Conservation (phyloP, 1,140 invertebrate species). For the Pseudomyrmex cubaensis region DNA sequence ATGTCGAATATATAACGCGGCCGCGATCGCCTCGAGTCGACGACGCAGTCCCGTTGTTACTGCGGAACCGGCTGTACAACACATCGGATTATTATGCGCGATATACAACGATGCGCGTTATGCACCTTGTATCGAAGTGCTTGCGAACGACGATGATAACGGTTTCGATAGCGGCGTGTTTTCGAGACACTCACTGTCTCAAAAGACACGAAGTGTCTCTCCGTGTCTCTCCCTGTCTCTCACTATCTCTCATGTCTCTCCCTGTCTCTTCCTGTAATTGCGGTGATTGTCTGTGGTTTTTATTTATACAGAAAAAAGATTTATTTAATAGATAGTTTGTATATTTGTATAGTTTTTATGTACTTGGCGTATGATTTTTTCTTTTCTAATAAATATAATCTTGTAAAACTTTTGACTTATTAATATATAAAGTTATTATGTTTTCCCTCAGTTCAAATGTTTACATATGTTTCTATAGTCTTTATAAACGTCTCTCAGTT, state of each 20-base stretch:
- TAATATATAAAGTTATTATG: not conserved
- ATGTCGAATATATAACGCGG: conserved; percentile 47
- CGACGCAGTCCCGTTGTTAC: conserved; percentile 57
- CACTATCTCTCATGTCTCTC: too few relatives aligned
- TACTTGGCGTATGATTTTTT: too few relatives aligned
- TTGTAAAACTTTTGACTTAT: not conserved
- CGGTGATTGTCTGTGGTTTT: too few relatives aligned
- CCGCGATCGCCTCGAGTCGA: conserved; percentile 18
- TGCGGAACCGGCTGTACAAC: conserved; percentile 37
- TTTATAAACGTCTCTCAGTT: not conserved
- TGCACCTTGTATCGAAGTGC: conserved; percentile 60
- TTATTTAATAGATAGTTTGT: too few relatives aligned
- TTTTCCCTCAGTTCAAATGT: not conserved
- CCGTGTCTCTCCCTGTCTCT: too few relatives aligned
- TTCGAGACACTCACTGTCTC: too few relatives aligned
- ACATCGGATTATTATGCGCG: conserved; percentile 59
- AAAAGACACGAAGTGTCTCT: too few relatives aligned
- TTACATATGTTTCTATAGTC: not conserved
- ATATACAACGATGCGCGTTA: conserved; percentile 45
- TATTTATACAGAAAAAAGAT: too few relatives aligned
- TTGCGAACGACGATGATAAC: conserved; percentile 54
- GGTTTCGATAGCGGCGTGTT: conserved; percentile 27
- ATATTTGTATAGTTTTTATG: too few relatives aligned
- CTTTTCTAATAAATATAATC: too few relatives aligned
- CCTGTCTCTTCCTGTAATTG: too few relatives aligned